A percentile compares a stretch with the other conserved stretches of the same genome.
These are phyloP conservation scores for Caenorhabditis drosophilae DNA, from an alignment of 2,888 invertebrate genomes.

Conservation along the genomic window DNA sequence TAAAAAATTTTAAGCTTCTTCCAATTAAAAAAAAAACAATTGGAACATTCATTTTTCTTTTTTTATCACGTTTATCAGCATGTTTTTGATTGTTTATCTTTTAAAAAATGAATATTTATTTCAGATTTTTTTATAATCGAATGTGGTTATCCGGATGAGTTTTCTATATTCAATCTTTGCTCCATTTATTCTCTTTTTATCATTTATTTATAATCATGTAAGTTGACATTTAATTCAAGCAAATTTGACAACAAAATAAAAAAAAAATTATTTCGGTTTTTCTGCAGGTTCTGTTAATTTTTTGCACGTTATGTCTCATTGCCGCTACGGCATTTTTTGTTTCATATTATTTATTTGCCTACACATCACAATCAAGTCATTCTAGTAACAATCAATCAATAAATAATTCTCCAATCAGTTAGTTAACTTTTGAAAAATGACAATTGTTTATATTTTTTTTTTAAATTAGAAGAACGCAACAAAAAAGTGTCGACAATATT, in stretches of 20 bases:
- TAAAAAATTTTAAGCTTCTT: too few relatives aligned
- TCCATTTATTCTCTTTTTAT: slow-evolving; percentile 36
- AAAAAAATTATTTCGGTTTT: too few relatives aligned
- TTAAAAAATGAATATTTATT: neutral
- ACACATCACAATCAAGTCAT: slow-evolving; percentile 4
- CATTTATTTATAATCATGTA: slow-evolving; percentile 45
- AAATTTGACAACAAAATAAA: too few relatives aligned
- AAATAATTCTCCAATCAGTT: slow-evolving; percentile 30
- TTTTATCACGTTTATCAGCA: neutral
- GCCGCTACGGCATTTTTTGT: slow-evolving; percentile 45
- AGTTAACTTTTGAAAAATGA: slow-evolving; percentile 9
- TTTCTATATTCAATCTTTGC: slow-evolving; percentile 43
- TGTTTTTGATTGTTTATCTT: slow-evolving; percentile 18
- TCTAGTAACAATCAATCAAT: slow-evolving; percentile 19
- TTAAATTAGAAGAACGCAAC: slow-evolving; percentile 27
- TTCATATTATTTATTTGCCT: slow-evolving; percentile 51
- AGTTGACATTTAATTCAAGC: slow-evolving; percentile 15
- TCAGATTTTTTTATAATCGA: slow-evolving; percentile 8
- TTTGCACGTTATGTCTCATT: slow-evolving; percentile 31
- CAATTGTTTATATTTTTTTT: neutral
- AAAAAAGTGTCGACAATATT: slow-evolving; percentile 45
- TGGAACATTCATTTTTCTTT: too few relatives aligned
- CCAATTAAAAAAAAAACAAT: too few relatives aligned
- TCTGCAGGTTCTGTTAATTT: slow-evolving; percentile 42
- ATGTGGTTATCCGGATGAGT: slow-evolving; percentile 39